Evolutionary conservation across 1,140 invertebrate genomes (phyloP).

Genomic region (Limonius californicus): DNA sequence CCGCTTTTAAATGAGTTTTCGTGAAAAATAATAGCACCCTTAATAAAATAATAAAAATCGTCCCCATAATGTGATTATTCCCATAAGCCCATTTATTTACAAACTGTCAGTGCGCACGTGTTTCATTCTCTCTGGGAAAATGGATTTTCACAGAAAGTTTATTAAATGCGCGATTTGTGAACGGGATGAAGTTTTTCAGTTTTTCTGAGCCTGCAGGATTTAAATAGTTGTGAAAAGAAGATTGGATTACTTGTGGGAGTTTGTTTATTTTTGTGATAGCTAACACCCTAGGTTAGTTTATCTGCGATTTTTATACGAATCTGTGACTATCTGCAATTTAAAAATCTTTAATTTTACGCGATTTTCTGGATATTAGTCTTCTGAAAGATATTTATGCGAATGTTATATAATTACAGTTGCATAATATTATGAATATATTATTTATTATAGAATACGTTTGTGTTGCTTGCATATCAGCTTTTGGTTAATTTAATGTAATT

Average conservation of each 20-base stretch:
- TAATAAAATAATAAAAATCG: not conserved
- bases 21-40: too few species aligned
- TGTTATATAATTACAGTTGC: too few species aligned
- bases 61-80: not conserved
- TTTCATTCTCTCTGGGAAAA: slow-evolving; percentile 17
- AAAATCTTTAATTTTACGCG: too few species aligned
- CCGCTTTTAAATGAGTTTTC: too few species aligned
- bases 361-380: too few species aligned
- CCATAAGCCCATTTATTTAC: not conserved
- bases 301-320: not conserved
- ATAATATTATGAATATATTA: too few species aligned
- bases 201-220: not conserved
- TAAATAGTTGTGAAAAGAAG: not conserved
- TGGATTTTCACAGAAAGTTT: slow-evolving; percentile 38
- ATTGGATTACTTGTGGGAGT: not conserved
- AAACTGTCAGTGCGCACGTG: slow-evolving; percentile 13
- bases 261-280: too few species aligned
- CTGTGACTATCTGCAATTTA: not conserved
- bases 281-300: not conserved
- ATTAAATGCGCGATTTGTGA: slow-evolving; percentile 36
- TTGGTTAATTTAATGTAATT: too few species aligned
- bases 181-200: slow-evolving; percentile 17
- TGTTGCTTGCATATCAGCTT: too few species aligned
- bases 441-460: too few species aligned
- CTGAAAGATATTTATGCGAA: too few species aligned